Base-by-base conservation (phyloP, 2,888 invertebrate species). In the Diarsia dahlii region DNA sequence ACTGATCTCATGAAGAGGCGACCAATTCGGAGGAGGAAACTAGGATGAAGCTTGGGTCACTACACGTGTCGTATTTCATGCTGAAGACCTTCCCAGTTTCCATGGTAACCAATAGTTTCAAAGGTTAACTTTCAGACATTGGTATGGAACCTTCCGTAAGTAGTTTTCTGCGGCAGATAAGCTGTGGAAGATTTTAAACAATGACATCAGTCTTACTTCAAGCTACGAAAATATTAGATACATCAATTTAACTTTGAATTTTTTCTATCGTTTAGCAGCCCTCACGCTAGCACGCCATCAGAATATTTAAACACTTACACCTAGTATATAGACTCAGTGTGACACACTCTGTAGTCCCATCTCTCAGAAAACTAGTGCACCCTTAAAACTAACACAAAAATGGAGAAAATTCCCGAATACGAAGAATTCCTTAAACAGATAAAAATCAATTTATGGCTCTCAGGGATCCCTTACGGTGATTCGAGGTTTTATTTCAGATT, bases 401-500 rank as follows among this genome's bases (percentile, higher is more conserved):
- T 93, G 93, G 90, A 80, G n/a, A 65, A 87, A 28, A 83, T 91
- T 70, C 93, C 93, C 4, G 67, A 86, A n/a, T 95, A 92, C 71
- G 91, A 93, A 54, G 91, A 93, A 18, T 88, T 93, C 70, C 89
- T 94, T 13, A 90, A 87, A 80, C 92, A 91, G 84, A 91, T 94
- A 69, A 93, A 93, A 87, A 82, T 78, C 6, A 91, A 92, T 86
- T 88, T 94, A 39, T 91, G 93, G 92, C 69, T 93, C 0, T 80
- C 88, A 3, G 95, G 95, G 6, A 91, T 93, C 34, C 91, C 92
- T 0, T 91, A 92, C 39, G 89, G 89, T 1, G 84, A 90, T 48
- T 28, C 79, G 0, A 90, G 87, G 71, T 82, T 93, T 20, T 76
- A 87, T 23, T 58, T 89, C 0, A 82, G 92, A 88, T 94, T 90